Evolutionary conservation across 2,797 vertebrate genomes (phyloP).

Genomic region (Hafferia zeledoni): DNA sequence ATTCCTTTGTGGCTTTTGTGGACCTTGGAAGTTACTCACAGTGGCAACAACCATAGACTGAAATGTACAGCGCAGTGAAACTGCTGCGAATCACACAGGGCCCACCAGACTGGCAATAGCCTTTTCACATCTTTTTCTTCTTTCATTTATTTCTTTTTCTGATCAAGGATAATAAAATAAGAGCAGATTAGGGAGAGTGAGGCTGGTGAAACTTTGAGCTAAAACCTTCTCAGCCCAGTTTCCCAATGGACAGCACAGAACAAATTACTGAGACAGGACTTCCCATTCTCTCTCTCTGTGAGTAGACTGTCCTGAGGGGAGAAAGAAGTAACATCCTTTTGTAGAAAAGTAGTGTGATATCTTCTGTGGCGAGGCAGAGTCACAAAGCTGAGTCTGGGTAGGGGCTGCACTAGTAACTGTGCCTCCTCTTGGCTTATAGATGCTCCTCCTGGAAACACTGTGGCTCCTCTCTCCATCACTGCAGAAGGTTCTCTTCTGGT

Average conservation of each 20-base stretch:
- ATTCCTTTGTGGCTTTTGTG: not conserved
- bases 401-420: not conserved
- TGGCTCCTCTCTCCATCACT: not conserved
- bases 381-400: not conserved
- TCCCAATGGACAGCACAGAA: not conserved
- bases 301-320: not conserved
- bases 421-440: not conserved
- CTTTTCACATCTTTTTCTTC: not conserved
- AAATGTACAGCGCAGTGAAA: not conserved
- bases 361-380: not conserved
- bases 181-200: not conserved
- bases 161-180: not conserved
- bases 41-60: not conserved
- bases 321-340: not conserved
- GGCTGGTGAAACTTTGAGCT: not conserved
- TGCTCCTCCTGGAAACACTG: not conserved
- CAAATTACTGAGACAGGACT: not conserved
- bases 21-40: not conserved
- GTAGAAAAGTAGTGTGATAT: not conserved
- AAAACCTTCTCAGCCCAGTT: not conserved
- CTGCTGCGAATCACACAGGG: not conserved
- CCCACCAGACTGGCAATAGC: not conserved
- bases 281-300: not conserved
- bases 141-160: not conserved
- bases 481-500: not conserved